phyloP scores from a whole-genome alignment of 2,888 invertebrate species.

The Eutolmus rufibarbis region DNA sequence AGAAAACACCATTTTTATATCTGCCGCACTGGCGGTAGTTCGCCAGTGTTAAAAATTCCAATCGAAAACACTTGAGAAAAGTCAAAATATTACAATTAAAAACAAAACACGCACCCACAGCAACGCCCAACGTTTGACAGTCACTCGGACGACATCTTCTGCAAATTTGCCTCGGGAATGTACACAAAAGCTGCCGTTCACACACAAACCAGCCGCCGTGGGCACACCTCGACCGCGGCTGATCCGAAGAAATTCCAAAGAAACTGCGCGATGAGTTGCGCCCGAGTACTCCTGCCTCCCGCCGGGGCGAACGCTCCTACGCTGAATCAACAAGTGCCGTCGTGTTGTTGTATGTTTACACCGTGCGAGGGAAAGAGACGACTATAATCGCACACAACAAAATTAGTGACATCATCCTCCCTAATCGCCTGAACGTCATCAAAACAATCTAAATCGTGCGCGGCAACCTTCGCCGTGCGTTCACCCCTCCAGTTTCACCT shows the following conservation, averaged over 20 bases:
- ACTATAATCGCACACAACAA: background rate
- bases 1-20: conserved; percentile 49
- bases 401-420: background rate
- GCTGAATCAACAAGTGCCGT: background rate
- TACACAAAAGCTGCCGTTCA: background rate
- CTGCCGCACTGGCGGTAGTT: background rate
- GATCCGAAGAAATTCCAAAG: background rate
- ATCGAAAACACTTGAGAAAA: background rate
- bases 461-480: background rate
- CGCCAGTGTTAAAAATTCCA: background rate
- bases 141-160: background rate
- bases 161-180: background rate
- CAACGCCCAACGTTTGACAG: conserved; percentile 25
- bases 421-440: background rate
- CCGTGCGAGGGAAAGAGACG: background rate
- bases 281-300: background rate
- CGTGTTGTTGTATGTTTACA: background rate
- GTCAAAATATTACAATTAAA: background rate
- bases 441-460: background rate
- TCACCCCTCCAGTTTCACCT: background rate
- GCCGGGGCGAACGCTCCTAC: background rate
- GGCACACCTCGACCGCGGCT: background rate
- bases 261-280: background rate
- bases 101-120: background rate
- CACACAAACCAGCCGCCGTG: background rate